phyloP scores from a whole-genome alignment of 1,140 invertebrate species.

The Akabosia matsudoensis region DNA sequence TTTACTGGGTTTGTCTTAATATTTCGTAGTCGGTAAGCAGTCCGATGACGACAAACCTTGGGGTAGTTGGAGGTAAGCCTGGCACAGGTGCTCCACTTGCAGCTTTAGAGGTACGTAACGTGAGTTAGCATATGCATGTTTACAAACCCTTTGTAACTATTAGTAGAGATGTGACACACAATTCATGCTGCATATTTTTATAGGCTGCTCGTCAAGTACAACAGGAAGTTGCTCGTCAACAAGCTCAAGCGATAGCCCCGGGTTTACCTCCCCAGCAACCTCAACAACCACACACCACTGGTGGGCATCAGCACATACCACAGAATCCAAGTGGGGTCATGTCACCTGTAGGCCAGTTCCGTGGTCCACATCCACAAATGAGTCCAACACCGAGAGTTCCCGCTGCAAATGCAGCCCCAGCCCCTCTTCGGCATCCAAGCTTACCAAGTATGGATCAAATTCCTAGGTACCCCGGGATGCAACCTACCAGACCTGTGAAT shows the following conservation, averaged over 20 bases:
- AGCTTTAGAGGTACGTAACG: slow-evolving; percentile 41
- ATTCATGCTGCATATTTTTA: slow-evolving; percentile 15
- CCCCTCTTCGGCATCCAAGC: slow-evolving; percentile 62
- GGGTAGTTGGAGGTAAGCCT: slow-evolving; percentile 41
- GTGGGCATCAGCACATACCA: slow-evolving; percentile 4
- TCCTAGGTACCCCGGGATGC: slow-evolving; percentile 37
- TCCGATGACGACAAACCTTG: slow-evolving; percentile 28
- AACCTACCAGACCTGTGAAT: slow-evolving; percentile 54
- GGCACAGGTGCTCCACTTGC: slow-evolving; percentile 45
- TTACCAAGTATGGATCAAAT: slow-evolving; percentile 46
- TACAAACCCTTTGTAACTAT: neutral
- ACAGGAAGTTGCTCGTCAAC: slow-evolving; percentile 46
- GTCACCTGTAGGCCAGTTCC: slow-evolving; percentile 36
- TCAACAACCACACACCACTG: slow-evolving; percentile 11
- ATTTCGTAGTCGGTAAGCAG: neutral
- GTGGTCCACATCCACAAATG: slow-evolving; percentile 42
- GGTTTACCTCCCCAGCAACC: slow-evolving; percentile 29
- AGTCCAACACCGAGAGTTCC: slow-evolving; percentile 50
- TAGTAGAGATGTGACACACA: neutral
- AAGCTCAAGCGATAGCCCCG: slow-evolving; percentile 39
- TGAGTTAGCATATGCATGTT: neutral
- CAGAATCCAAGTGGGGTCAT: slow-evolving; percentile 26
- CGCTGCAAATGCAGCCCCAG: slow-evolving; percentile 51
- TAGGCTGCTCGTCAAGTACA: slow-evolving; percentile 45
- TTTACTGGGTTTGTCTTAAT: neutral